phyloP scores from a whole-genome alignment of 1,140 invertebrate genomes.

The Geopemphigus sp. region DNA sequence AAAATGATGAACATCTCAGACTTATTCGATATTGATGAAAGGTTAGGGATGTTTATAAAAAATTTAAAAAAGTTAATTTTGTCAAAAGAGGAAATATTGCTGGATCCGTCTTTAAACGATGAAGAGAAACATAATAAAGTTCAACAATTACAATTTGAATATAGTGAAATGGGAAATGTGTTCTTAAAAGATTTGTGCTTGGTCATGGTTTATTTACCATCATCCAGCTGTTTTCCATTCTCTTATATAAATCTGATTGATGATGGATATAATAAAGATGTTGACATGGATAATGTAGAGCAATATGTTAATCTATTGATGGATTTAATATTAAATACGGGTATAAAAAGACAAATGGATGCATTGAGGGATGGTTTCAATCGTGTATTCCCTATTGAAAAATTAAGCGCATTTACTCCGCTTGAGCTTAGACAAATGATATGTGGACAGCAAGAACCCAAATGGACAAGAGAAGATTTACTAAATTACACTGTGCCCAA shows the following conservation, averaged over 20 bases:
- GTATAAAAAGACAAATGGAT: slow-evolving; percentile 85
- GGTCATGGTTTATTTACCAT: slow-evolving; percentile 77
- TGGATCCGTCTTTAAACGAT: slow-evolving; percentile 63
- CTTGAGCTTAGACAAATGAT: slow-evolving; percentile 86
- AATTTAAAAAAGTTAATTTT: slow-evolving; percentile 70
- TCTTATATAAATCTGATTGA: slow-evolving; percentile 64
- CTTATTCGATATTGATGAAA: slow-evolving; percentile 80
- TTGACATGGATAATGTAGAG: slow-evolving; percentile 86
- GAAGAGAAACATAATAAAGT: slow-evolving; percentile 64
- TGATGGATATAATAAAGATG: slow-evolving; percentile 62
- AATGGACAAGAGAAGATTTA: slow-evolving; percentile 94
- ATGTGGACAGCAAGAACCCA: slow-evolving; percentile 94
- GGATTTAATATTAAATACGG: slow-evolving; percentile 82
- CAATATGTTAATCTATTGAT: slow-evolving; percentile 85
- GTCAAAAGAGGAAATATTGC: slow-evolving; percentile 68
- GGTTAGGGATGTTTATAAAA: slow-evolving; percentile 73
- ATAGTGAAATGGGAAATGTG: neutral
- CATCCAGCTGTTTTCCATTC: slow-evolving; percentile 71
- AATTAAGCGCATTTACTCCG: slow-evolving; percentile 88
- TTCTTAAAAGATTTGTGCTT: slow-evolving; percentile 11
- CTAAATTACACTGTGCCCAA: slow-evolving; percentile 97
- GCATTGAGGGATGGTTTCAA: slow-evolving; percentile 88
- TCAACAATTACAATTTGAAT: slow-evolving; percentile 57
- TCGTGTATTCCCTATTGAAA: slow-evolving; percentile 89
- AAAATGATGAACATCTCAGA: slow-evolving; percentile 76